Evolutionary conservation across 2,113 vertebrate genomes (phyloP).

Genomic region (Colossoma macropomum): DNA sequence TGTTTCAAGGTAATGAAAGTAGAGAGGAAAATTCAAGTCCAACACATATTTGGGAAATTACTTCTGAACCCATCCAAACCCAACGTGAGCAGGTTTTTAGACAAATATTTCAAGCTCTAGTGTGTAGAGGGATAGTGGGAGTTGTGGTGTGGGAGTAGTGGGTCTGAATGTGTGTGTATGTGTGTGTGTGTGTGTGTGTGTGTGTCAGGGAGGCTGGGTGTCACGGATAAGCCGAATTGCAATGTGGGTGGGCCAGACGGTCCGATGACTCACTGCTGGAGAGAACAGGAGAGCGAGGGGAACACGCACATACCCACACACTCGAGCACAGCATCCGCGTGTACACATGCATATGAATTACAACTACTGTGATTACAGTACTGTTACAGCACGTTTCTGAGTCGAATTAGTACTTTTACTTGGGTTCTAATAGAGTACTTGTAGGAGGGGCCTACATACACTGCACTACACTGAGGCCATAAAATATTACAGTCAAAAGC

Average conservation of each 20-base stretch:
- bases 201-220: conserved; percentile 62
- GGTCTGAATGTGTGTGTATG: background rate
- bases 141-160: background rate
- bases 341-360: background rate
- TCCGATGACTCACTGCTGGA: conserved; percentile 63
- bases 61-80: too few relatives aligned
- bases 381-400: too few relatives aligned
- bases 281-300: conserved; percentile 48
- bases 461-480: too few relatives aligned
- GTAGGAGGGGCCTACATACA: too few relatives aligned
- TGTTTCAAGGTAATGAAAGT: too few relatives aligned
- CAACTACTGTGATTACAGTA: background rate
- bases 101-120: too few relatives aligned
- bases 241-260: conserved; percentile 73
- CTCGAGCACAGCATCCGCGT: conserved; percentile 21
- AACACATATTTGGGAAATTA: too few relatives aligned
- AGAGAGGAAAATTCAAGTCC: too few relatives aligned
- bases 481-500: too few relatives aligned
- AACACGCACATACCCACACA: conserved; percentile 38
- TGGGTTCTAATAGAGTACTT: too few relatives aligned
- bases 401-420: too few relatives aligned
- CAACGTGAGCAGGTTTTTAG: too few relatives aligned
- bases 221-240: conserved; percentile 54
- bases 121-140: background rate
- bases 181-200: conserved; percentile 32